A percentile compares a stretch with the other conserved stretches of the same genome.
Conservation (phyloP, 37 sponge, comb jelly and placozoan species). For the Cliona cf. orientalis region DNA sequence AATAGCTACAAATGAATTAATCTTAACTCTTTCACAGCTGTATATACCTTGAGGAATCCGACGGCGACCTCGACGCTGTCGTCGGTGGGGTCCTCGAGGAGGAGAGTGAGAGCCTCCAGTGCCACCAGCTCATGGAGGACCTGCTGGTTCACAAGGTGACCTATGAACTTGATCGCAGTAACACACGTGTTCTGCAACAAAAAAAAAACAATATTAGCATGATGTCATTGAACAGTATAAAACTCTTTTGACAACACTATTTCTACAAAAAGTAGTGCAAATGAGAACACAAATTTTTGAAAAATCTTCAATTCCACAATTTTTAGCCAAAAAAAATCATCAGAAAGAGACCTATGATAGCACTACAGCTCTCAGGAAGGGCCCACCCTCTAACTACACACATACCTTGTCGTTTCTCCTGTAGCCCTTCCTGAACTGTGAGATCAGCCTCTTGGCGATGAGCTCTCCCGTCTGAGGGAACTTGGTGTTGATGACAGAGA, state of each 20-base stretch:
- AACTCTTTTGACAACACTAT: too few species aligned
- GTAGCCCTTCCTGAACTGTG: slow-evolving; percentile 85
- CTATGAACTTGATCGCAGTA: slow-evolving; percentile 90
- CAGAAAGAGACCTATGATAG: not conserved
- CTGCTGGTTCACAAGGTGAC: slow-evolving; percentile 97
- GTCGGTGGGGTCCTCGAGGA: slow-evolving; percentile 92
- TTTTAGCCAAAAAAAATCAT: too few species aligned
- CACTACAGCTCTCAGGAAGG: not conserved
- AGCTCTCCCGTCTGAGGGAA: slow-evolving; percentile 96
- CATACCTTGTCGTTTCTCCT: slow-evolving; percentile 90
- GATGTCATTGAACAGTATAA: too few species aligned
- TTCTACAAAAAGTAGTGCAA: too few species aligned
- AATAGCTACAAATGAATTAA: too few species aligned
- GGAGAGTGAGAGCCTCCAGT: slow-evolving; percentile 89
- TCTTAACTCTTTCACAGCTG: not conserved
- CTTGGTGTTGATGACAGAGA: slow-evolving; percentile 98
- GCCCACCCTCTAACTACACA: not conserved
- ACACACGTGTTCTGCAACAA: slow-evolving; percentile 79
- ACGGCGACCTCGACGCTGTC: slow-evolving; percentile 97
- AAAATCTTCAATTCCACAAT: too few species aligned
- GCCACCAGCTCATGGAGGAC: slow-evolving; percentile 90
- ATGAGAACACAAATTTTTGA: too few species aligned
- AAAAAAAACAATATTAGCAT: too few species aligned
- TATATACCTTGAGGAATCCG: slow-evolving; percentile 76
- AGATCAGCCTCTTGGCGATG: slow-evolving; percentile 81